These are phyloP conservation scores for Neoscelio sp. DNA, from an alignment of 2,888 invertebrate species.

Conservation along the genomic window DNA sequence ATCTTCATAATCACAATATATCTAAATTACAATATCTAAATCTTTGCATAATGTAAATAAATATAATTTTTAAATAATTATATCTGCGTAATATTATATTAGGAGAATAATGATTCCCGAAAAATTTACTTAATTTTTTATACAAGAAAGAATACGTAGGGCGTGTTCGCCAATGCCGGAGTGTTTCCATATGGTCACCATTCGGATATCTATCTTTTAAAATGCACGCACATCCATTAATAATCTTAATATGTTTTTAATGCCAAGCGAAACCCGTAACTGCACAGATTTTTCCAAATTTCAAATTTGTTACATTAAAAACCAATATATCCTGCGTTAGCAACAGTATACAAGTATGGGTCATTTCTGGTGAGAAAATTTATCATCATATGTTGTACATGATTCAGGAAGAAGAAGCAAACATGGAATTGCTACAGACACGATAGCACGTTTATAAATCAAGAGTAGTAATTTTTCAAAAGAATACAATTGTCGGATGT, in stretches of 20 bases:
- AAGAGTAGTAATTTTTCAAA: not conserved
- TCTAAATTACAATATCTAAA: too few relatives aligned
- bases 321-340: not conserved
- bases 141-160: too few relatives aligned
- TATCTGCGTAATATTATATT: too few relatives aligned
- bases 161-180: not conserved
- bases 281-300: not conserved
- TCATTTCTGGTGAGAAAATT: not conserved
- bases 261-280: not conserved
- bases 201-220: not conserved
- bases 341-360: not conserved
- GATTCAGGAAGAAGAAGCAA: not conserved
- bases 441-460: slow-evolving; percentile 3
- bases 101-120: too few relatives aligned
- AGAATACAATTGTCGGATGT: not conserved
- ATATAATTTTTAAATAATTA: too few relatives aligned
- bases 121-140: too few relatives aligned
- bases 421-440: not conserved
- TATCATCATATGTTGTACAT: slow-evolving; percentile 1
- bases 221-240: not conserved
- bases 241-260: not conserved
- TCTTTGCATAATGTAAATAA: too few relatives aligned
- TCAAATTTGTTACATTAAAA: not conserved
- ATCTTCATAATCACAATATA: too few relatives aligned
- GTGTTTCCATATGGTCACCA: not conserved